phyloP scores from a whole-genome alignment of 2,797 vertebrate genomes.

The Enteromius treurensis region DNA sequence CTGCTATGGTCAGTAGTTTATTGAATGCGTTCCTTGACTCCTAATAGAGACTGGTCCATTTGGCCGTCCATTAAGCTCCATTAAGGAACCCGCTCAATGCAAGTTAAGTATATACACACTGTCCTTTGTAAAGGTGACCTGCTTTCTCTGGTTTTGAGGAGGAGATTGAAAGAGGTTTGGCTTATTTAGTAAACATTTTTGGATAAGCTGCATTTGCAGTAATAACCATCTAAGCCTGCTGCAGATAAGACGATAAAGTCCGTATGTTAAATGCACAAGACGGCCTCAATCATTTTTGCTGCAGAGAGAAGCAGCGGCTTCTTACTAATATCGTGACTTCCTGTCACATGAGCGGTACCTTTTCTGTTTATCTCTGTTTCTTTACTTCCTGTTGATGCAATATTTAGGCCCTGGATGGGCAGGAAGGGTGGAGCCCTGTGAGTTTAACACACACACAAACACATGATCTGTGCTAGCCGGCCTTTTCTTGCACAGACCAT shows the following conservation, averaged over 20 bases:
- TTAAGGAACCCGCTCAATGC: constrained; percentile 6
- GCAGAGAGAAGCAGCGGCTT: not conserved
- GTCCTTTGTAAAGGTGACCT: not conserved
- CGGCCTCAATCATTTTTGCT: not conserved
- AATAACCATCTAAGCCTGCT: not conserved
- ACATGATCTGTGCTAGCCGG: not conserved
- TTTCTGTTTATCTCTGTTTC: constrained; percentile 59
- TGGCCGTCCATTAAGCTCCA: not conserved
- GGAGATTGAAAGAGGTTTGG: not conserved
- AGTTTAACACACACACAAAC: not conserved
- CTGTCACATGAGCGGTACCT: constrained; percentile 60
- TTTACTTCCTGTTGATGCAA: constrained; percentile 68
- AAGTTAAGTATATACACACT: not conserved
- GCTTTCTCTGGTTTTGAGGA: constrained; percentile 12
- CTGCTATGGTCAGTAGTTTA: not conserved
- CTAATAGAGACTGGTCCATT: not conserved
- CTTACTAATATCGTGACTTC: constrained; percentile 76
- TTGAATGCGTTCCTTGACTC: not conserved
- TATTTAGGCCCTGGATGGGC: constrained; percentile 8
- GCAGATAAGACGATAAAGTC: constrained; percentile 28
- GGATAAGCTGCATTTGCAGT: constrained; percentile 10
- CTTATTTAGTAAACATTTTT: not conserved
- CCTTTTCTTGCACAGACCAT: not conserved
- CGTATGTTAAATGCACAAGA: not conserved
- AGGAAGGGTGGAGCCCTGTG: constrained; percentile 43